Evolutionary conservation across 2,888 invertebrate genomes (phyloP).

Genomic region (Pteria penguin): DNA sequence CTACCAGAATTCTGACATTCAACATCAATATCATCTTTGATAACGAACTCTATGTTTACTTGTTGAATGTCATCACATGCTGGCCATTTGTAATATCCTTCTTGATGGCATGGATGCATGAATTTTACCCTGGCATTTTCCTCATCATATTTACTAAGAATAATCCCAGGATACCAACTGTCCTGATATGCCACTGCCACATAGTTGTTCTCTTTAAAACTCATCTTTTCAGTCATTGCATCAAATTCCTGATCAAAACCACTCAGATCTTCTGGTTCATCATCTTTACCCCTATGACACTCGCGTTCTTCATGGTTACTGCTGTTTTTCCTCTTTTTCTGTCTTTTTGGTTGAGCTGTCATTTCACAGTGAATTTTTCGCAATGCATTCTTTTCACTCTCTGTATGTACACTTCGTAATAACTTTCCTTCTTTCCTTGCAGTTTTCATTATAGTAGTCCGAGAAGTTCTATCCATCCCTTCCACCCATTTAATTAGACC

Average conservation of each 20-base stretch:
- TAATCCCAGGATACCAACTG: slow-evolving; percentile 25
- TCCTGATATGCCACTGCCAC: slow-evolving; percentile 29
- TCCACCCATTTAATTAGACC: slow-evolving; percentile 42
- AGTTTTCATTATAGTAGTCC: slow-evolving; percentile 13
- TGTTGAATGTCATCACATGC: neutral
- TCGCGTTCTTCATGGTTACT: neutral
- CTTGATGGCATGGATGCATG: neutral
- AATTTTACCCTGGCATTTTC: slow-evolving; percentile 11
- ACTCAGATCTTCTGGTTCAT: neutral
- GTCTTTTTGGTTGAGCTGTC: slow-evolving; percentile 6
- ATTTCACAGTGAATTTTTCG: slow-evolving; percentile 34
- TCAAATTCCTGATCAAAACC: neutral
- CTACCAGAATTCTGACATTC: slow-evolving; percentile 23
- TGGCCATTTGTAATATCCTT: slow-evolving; percentile 27
- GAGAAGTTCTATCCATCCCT: slow-evolving; percentile 28
- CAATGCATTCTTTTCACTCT: slow-evolving; percentile 29
- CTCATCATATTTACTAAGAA: neutral
- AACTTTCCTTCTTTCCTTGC: slow-evolving; percentile 40
- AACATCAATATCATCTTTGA: neutral
- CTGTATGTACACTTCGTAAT: slow-evolving; percentile 16
- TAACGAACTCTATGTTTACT: neutral
- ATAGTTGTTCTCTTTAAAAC: slow-evolving; percentile 6
- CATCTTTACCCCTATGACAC: neutral
- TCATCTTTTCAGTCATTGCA: neutral
- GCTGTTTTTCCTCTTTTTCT: slow-evolving; percentile 2